Evolutionary conservation across 2,797 vertebrate species (phyloP).

Genomic region (Salmo trutta): DNA sequence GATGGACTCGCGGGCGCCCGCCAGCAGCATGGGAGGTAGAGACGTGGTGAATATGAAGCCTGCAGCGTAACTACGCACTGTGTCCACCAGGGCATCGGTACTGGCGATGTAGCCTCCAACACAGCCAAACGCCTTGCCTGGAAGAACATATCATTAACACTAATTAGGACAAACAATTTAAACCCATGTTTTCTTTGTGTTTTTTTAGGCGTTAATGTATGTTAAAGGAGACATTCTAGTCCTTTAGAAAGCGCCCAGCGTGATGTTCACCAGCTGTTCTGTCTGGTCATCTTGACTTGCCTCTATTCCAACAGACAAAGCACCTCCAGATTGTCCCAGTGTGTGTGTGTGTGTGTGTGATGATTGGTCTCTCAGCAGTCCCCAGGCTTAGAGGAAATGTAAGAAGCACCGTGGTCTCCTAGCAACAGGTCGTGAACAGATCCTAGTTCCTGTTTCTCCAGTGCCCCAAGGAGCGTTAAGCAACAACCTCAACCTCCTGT

Average conservation of each 20-base stretch:
- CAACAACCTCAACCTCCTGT: conserved; percentile 40
- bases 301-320: neutral
- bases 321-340: conserved; percentile 12
- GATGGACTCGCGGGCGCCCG: conserved; percentile 88
- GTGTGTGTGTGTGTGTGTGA: neutral
- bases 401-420: conserved; percentile 65
- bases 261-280: neutral
- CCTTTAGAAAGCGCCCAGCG: no score
- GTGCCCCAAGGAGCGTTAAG: conserved; percentile 35
- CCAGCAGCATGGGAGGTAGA: conserved; percentile 92
- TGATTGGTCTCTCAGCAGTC: conserved; percentile 38
- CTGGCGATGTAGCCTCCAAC: conserved; percentile 90
- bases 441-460: conserved; percentile 33
- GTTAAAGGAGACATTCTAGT: no score
- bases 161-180: neutral
- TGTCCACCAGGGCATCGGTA: conserved; percentile 81
- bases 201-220: no score
- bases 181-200: no score
- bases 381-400: conserved; percentile 52
- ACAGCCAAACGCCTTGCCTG: conserved; percentile 91
- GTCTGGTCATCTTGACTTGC: conserved; percentile 1
- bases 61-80: conserved; percentile 86
- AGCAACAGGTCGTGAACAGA: conserved; percentile 62
- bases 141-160: neutral
- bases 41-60: conserved; percentile 96